Conservation (phyloP, 2,797 vertebrate genomes). For the Parauchenoglanis punctatus region DNA sequence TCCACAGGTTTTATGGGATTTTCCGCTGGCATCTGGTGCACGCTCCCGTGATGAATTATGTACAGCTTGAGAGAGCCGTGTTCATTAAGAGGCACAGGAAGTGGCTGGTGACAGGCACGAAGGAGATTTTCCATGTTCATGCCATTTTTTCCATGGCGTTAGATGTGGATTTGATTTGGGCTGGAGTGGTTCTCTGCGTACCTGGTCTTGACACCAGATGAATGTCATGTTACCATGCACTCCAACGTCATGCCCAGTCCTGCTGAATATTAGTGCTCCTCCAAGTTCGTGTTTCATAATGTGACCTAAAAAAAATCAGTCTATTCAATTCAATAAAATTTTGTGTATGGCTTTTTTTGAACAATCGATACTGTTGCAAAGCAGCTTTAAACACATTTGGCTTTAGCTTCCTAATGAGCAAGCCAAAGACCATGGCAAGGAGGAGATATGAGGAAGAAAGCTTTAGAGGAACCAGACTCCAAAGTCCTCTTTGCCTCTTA, state of each 20-base stretch:
- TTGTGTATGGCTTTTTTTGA: not conserved
- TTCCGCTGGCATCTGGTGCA: constrained; percentile 77
- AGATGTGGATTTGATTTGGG: constrained; percentile 51
- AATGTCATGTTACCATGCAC: not conserved
- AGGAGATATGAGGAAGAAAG: not conserved
- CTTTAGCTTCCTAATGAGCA: not conserved
- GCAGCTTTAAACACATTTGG: not conserved
- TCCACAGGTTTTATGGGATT: constrained; percentile 72
- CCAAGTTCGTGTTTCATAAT: not conserved
- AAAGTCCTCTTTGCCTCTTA: not conserved
- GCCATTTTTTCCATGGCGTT: constrained; percentile 37
- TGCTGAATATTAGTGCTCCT: not conserved
- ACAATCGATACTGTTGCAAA: not conserved
- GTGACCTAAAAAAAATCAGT: not conserved
- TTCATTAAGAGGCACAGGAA: constrained; percentile 71
- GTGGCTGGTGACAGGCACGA: constrained; percentile 67
- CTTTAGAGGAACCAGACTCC: not conserved
- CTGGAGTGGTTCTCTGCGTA: constrained; percentile 39
- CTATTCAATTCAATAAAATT: not conserved
- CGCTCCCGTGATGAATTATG: constrained; percentile 72
- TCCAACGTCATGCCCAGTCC: not conserved
- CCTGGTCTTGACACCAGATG: constrained; percentile 34
- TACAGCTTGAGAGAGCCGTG: constrained; percentile 74
- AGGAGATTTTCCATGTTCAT: constrained; percentile 47
- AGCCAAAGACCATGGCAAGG: not conserved